Percentiles rank a stretch among this genome's conserved stretches.
phyloP scores from a whole-genome alignment of 2,797 vertebrate species.

The Melanotaenia trifasciata region DNA sequence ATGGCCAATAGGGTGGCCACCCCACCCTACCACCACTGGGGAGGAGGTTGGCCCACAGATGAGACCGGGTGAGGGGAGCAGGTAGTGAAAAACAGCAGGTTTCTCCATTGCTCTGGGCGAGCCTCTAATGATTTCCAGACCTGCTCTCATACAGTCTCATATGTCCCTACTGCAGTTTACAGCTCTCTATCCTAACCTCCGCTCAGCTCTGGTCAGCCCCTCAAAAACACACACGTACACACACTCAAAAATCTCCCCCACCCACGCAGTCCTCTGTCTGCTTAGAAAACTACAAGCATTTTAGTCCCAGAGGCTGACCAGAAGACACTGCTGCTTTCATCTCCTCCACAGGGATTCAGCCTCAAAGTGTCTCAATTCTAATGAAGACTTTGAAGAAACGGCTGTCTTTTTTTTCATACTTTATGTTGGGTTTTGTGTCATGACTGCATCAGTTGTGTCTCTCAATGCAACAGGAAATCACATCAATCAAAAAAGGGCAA shows the following conservation, averaged over 20 bases:
- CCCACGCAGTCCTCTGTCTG: slow-evolving; percentile 38
- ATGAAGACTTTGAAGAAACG: slow-evolving; percentile 56
- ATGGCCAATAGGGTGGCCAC: too few relatives aligned
- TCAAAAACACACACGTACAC: slow-evolving; percentile 28
- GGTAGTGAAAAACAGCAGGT: slow-evolving; percentile 80
- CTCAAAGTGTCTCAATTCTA: slow-evolving; percentile 57
- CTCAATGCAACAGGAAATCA: slow-evolving; percentile 45
- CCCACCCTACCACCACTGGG: slow-evolving; percentile 34
- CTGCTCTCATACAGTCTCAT: slow-evolving; percentile 46
- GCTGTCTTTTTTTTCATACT: slow-evolving; percentile 28
- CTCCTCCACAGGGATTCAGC: slow-evolving; percentile 50
- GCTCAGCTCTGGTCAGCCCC: slow-evolving; percentile 18
- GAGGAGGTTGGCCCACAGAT: slow-evolving; percentile 50
- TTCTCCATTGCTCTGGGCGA: slow-evolving; percentile 78
- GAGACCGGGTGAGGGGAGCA: slow-evolving; percentile 51
- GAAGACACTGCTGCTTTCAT: slow-evolving; percentile 65
- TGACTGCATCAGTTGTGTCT: slow-evolving; percentile 46
- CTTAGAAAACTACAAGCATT: slow-evolving; percentile 57
- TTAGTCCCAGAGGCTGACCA: slow-evolving; percentile 53
- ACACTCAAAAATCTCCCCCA: slow-evolving; percentile 1
- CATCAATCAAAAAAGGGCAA: slow-evolving; percentile 57
- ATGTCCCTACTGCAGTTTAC: slow-evolving; percentile 69
- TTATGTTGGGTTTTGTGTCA: slow-evolving; percentile 43
- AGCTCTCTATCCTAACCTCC: slow-evolving; percentile 38
- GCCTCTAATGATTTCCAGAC: slow-evolving; percentile 84